Conservation (phyloP, 2,797 vertebrate species). For the Threskiornis aethiopicus region DNA sequence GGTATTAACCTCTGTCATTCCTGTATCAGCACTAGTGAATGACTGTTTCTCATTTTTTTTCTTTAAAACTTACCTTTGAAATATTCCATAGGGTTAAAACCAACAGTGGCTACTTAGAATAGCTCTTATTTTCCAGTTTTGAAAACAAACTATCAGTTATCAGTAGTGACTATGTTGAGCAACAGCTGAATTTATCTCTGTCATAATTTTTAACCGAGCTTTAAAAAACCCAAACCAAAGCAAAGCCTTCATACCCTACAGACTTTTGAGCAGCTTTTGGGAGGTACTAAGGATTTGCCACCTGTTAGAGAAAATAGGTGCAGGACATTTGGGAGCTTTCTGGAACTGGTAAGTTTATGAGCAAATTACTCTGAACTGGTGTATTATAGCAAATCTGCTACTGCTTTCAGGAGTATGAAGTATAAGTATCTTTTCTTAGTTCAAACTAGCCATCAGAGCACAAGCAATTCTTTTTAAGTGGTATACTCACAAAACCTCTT, state of each 20-base stretch:
- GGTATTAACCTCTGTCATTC: constrained; percentile 51
- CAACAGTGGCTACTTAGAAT: neutral
- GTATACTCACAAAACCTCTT: neutral
- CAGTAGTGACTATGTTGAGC: neutral
- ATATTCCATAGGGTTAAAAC: neutral
- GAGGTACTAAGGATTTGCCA: neutral
- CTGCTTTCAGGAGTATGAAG: neutral
- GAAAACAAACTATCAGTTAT: neutral
- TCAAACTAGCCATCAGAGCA: neutral
- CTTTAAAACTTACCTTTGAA: constrained; percentile 7
- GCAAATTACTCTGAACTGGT: neutral
- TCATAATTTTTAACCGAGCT: neutral
- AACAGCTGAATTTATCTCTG: neutral
- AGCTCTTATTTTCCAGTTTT: neutral
- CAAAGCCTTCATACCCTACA: neutral
- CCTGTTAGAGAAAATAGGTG: neutral
- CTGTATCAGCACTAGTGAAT: neutral
- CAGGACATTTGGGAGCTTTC: neutral
- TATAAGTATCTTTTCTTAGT: neutral
- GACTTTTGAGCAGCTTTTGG: neutral
- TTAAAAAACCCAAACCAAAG: neutral
- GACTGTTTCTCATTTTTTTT: neutral
- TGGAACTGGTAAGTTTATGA: neutral
- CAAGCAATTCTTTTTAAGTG: neutral
- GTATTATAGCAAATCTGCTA: neutral